Evolutionary conservation across 2,888 invertebrate genomes (phyloP), one percentile per base, ranked within the genome.

Genomic region (Phymatocera aterrima): DNA sequence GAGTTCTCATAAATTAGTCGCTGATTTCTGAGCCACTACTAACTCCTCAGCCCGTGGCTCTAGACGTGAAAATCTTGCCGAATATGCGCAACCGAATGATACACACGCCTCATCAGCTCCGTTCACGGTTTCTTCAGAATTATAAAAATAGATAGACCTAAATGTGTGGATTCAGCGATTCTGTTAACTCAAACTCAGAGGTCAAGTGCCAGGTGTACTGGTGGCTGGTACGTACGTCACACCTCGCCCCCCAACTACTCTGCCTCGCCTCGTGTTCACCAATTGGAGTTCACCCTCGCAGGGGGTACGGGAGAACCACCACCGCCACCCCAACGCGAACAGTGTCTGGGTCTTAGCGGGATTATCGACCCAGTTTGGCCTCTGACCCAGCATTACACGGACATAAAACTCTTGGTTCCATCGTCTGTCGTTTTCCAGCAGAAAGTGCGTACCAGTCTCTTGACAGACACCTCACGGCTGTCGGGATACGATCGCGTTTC

Each of bases 311-410:
- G 75, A 57, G 40, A 57, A 75, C 40, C 31, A 40, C 15, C 18
- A 75, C 24, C 37, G 40, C 51, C 48, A 51, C 72, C 72, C 72
- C 48, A 15, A 60, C 51, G n/a, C 75, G 24, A 60, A 51, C 24
- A 34, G 60, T 75, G 75, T 75, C 75, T 75, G 46, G 54, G 75
- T 57, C 75, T 75, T 75, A 57, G 40, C 24, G 28, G 75, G 75
- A 75, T 75, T 75, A 75, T 75, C 75, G 75, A 75, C 57, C 72
- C 57, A 48, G 75, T 60, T 54, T 75, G 57, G 75, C 75, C 57
- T 28, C 75, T 75, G 75, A 75, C 75, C 75, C 75, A 75, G 57
- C 75, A 43, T 75, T 75, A 75, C 74, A 60, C 37, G 75, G 31
- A 75, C 40, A 10, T 57, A 57, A 75, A 57, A 75, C 57, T 28